Base-by-base conservation (phyloP, 2,888 invertebrate genomes). In the Busseola fusca region DNA sequence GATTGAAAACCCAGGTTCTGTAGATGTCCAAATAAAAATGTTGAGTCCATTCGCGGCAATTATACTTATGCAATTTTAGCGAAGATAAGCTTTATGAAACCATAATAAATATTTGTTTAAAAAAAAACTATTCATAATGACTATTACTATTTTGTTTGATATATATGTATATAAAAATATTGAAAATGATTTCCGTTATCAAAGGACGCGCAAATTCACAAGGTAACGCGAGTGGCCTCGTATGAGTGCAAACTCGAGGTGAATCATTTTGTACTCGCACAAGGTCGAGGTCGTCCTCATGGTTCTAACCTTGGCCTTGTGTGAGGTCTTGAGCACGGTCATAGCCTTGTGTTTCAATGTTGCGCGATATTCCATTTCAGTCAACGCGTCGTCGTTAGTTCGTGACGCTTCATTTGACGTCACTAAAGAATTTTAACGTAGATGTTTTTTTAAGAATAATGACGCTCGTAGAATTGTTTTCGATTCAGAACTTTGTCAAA, bases 331-430 rank as follows among this genome's bases (percentile, higher is more conserved):
- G 74, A 37, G 16, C 63, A 50, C 57, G 78, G 72, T 54, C 73
- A 57, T 42, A 66, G 48, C 79, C 83, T 82, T 82, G 80, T 64
- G n/a, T 37, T 50, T 67, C 83, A 82, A 79, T 80, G 83, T 42
- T 58, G 25, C 40, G 40, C 21, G 42, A 40, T 54, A 37, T 34
- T 76, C 65, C 54, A 42, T 59, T 77, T 58, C 34, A n/a, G 48
- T 64, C 34, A 10, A n/a, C 27, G 57, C 25, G n/a, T 21, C 45
- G 7, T 18, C 34, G 34, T 34, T 5, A 34, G 3, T 34, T 2
- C 18, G 14, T 74, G 45, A 64, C 59, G 78, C 56, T 48, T 56
- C 27, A 34, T 1, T 30, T 50, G 27, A 76, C 59, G 80, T 74
- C 48, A 70, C 3, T 18, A 34, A 9, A 37, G 40, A n/a, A 34